Conservation (phyloP, 2,888 invertebrate species). For the Drosophila fulvimacula region DNA sequence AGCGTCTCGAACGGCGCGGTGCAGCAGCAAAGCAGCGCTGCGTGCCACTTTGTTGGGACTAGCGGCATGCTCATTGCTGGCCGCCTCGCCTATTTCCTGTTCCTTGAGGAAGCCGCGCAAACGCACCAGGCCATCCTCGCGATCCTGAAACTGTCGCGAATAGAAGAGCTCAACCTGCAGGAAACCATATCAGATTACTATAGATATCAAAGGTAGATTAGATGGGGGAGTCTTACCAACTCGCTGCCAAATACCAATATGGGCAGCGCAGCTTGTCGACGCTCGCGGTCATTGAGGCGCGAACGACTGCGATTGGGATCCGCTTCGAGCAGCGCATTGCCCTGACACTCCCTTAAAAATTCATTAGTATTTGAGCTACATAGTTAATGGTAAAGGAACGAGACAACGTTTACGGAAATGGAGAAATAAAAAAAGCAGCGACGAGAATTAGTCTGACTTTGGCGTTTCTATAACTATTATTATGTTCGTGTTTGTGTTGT, state of each 20-base stretch:
- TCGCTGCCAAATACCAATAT: constrained; percentile 96
- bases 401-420: constrained; percentile 70
- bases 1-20: constrained; percentile 93
- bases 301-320: constrained; percentile 85
- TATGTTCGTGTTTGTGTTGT: constrained; percentile 18
- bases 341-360: constrained; percentile 90
- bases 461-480: constrained; percentile 40
- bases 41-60: constrained; percentile 91
- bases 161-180: constrained; percentile 94
- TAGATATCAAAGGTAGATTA: no score
- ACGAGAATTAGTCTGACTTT: constrained; percentile 43
- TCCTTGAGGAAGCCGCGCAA: constrained; percentile 85
- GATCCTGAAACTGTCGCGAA: constrained; percentile 95
- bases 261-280: constrained; percentile 94
- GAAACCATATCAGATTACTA: background rate
- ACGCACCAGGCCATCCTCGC: constrained; percentile 93
- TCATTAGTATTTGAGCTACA: constrained; percentile 92
- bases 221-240: constrained; percentile 86
- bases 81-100: constrained; percentile 82
- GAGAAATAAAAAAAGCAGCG: constrained; percentile 56
- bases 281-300: constrained; percentile 91
- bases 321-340: constrained; percentile 85
- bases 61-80: constrained; percentile 68
- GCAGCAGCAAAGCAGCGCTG: constrained; percentile 91
- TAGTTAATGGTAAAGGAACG: constrained; percentile 57